Evolutionary conservation across 2,797 vertebrate species (phyloP).

Genomic region (Loriculus beryllinus): DNA sequence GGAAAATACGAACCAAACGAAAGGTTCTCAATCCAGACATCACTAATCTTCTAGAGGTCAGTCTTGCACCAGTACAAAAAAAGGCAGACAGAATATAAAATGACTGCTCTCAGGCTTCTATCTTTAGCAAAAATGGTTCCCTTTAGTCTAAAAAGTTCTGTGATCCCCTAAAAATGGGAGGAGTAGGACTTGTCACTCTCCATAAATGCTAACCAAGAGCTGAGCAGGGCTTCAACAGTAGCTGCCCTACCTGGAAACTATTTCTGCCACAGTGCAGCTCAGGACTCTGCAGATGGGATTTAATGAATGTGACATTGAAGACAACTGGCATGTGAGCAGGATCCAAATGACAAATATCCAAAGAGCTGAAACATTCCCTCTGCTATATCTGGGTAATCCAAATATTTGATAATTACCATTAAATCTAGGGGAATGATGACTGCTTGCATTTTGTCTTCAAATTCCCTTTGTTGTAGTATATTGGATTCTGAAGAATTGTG

Average conservation of each 20-base stretch:
- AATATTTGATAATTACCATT: constrained; percentile 1
- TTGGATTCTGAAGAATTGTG: neutral
- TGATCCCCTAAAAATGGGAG: neutral
- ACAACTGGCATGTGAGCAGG: neutral
- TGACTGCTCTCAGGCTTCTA: neutral
- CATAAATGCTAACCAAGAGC: neutral
- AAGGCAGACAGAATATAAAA: neutral
- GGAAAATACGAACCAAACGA: neutral
- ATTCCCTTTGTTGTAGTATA: neutral
- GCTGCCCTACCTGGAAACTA: neutral
- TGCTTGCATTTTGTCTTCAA: neutral
- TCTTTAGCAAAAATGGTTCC: neutral
- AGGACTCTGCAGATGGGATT: neutral
- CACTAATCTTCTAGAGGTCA: neutral
- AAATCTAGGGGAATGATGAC: neutral
- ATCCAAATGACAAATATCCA: neutral
- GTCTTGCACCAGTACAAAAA: neutral
- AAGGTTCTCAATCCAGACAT: neutral
- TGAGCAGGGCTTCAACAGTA: neutral
- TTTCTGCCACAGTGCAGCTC: neutral
- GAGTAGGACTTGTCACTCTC: neutral
- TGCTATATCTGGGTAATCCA: neutral
- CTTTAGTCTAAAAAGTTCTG: neutral
- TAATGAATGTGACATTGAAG: neutral
- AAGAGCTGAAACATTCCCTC: neutral